Evolutionary conservation across 2,113 vertebrate species (phyloP).

Genomic region (Carassius gibelio): DNA sequence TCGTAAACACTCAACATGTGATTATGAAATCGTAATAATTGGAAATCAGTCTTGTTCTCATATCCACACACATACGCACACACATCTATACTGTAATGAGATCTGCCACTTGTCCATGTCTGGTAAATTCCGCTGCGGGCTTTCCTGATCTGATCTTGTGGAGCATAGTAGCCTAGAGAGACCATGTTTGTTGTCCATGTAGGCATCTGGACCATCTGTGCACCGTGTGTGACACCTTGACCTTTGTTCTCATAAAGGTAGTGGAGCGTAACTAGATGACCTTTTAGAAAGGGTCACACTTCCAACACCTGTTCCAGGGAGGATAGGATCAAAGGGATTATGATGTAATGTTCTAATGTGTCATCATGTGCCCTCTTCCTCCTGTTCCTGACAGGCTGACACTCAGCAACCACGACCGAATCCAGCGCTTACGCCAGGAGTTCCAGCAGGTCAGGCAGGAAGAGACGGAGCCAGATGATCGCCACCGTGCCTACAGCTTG

Average conservation of each 20-base stretch:
- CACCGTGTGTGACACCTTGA: conserved; percentile 35
- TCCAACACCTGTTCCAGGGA: conserved; percentile 1
- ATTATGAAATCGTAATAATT: conserved; percentile 29
- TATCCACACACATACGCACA: not conserved
- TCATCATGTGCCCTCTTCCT: conserved; percentile 27
- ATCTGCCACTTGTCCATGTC: no score
- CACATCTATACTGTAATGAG: not conserved
- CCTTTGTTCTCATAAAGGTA: conserved; percentile 22
- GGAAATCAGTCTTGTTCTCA: conserved; percentile 24
- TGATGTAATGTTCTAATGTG: conserved; percentile 29
- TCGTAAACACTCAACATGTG: conserved; percentile 27
- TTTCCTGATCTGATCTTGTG: conserved; percentile 21
- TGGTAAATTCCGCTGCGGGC: no score
- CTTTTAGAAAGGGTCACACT: conserved; percentile 12
- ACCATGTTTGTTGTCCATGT: not conserved
- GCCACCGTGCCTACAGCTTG: conserved; percentile 87
- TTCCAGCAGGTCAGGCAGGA: conserved; percentile 91
- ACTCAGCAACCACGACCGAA: conserved; percentile 96
- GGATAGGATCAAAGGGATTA: conserved; percentile 23
- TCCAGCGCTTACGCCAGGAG: conserved; percentile 92
- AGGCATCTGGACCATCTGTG: conserved; percentile 34
- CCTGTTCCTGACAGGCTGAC: conserved; percentile 82
- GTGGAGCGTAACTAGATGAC: conserved; percentile 19
- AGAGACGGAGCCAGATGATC: conserved; percentile 87
- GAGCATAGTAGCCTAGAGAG: not conserved